A percentile compares a stretch with the other conserved stretches of the same genome.
These are phyloP conservation scores for Catagonus wagneri DNA, from an alignment of 2,113 vertebrate species.

Conservation along the genomic window DNA sequence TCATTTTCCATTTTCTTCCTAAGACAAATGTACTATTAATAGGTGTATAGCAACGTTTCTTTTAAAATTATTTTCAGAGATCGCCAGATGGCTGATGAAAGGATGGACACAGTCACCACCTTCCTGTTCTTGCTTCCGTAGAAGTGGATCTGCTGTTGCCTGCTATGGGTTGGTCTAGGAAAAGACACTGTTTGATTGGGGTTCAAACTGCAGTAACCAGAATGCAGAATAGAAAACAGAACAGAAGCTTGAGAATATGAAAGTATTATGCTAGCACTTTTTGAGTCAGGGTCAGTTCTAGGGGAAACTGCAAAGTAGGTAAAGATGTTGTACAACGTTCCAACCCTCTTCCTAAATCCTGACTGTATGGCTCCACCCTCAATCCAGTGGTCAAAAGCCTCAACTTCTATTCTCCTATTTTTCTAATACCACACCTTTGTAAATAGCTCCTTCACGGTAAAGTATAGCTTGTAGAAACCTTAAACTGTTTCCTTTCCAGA, in stretches of 20 bases:
- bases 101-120: background rate
- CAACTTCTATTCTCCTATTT: background rate
- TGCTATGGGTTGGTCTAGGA: background rate
- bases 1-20: constrained; percentile 53
- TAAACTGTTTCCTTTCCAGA: background rate
- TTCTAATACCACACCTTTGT: background rate
- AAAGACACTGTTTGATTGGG: background rate
- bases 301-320: background rate
- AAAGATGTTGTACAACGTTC: background rate
- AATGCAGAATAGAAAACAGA: background rate
- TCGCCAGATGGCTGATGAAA: background rate
- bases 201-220: background rate
- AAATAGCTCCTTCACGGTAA: background rate
- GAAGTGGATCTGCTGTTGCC: background rate
- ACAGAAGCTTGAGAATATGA: background rate
- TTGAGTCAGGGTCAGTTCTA: background rate
- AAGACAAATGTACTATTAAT: constrained; percentile 32
- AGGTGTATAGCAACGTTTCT: background rate
- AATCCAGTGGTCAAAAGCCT: background rate
- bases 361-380: background rate
- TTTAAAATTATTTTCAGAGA: constrained; percentile 12
- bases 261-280: background rate
- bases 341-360: background rate
- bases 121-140: background rate
- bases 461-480: background rate